Evolutionary conservation across 2,888 invertebrate species (phyloP).

Genomic region (Megalurothrips usitatus): DNA sequence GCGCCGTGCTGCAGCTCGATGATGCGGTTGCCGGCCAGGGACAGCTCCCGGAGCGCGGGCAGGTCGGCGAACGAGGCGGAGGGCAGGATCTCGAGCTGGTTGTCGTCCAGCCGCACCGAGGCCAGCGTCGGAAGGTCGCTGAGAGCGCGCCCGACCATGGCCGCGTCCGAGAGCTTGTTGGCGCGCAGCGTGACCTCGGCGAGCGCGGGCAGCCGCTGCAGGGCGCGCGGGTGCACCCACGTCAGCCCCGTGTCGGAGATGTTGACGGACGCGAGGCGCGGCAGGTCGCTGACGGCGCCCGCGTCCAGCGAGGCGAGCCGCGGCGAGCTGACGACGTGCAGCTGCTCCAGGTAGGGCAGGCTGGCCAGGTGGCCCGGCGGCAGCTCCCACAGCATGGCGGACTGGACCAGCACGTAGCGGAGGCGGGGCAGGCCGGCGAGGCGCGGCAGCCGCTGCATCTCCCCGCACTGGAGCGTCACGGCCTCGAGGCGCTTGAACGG

Average conservation of each 20-base stretch:
- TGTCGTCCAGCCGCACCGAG: slow-evolving; percentile 64
- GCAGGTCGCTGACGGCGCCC: slow-evolving; percentile 65
- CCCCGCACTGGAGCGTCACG: slow-evolving; percentile 72
- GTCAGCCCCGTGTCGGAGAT: slow-evolving; percentile 70
- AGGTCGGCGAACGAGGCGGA: slow-evolving; percentile 78
- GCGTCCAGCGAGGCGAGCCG: slow-evolving; percentile 65
- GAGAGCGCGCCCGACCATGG: slow-evolving; percentile 73
- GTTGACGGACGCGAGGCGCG: slow-evolving; percentile 65
- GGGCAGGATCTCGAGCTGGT: slow-evolving; percentile 63
- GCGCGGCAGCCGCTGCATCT: slow-evolving; percentile 68
- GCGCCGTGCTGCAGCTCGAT: slow-evolving; percentile 73
- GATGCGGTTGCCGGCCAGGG: slow-evolving; percentile 67
- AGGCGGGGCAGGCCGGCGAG: slow-evolving; percentile 67
- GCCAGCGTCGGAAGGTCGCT: slow-evolving; percentile 70
- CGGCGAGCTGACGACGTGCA: slow-evolving; percentile 58
- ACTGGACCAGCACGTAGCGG: slow-evolving; percentile 55
- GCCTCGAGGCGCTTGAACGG: slow-evolving; percentile 74
- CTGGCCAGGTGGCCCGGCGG: slow-evolving; percentile 44
- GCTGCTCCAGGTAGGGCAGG: slow-evolving; percentile 65
- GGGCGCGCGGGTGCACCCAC: slow-evolving; percentile 71
- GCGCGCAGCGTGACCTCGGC: slow-evolving; percentile 64
- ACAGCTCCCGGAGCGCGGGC: slow-evolving; percentile 62
- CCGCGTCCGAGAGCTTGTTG: slow-evolving; percentile 71
- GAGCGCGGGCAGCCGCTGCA: slow-evolving; percentile 66
- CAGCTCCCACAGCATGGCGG: slow-evolving; percentile 39